Evolutionary conservation across 2,113 vertebrate species (phyloP).

Genomic region (Melanotaenia duboulayi): DNA sequence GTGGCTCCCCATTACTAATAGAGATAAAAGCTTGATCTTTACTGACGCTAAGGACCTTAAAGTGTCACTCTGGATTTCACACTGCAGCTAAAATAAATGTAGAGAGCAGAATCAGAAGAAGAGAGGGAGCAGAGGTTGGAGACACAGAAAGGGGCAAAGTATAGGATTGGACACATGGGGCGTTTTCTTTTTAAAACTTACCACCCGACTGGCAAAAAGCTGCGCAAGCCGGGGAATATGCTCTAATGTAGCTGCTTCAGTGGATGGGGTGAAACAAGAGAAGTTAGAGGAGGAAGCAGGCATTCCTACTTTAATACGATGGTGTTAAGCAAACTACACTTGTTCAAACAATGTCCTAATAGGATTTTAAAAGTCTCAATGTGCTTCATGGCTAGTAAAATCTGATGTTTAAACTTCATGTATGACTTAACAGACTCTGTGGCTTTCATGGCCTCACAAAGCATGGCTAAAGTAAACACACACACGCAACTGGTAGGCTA

Average conservation of each 20-base stretch:
- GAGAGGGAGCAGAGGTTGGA: conserved; percentile 43
- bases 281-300: not conserved
- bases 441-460: conserved; percentile 51
- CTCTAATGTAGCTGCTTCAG: conserved; percentile 30
- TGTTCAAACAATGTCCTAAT: not conserved
- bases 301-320: not conserved
- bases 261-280: not conserved
- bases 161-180: conserved; percentile 43
- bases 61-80: conserved; percentile 79
- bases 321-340: not conserved
- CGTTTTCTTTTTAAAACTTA: conserved; percentile 20
- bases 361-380: conserved; percentile 20
- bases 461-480: conserved; percentile 37
- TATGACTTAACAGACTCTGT: conserved; percentile 32
- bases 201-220: conserved; percentile 40
- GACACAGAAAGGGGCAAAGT: conserved; percentile 25
- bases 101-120: conserved; percentile 11
- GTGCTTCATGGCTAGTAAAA: conserved; percentile 9
- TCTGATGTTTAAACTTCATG: conserved; percentile 14
- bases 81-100: conserved; percentile 28
- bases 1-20: conserved; percentile 49
- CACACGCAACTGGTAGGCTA: conserved; percentile 46
- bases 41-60: conserved; percentile 76
- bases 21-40: conserved; percentile 67
- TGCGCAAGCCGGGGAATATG: not conserved